Percentiles rank a stretch among this genome's conserved stretches.
Conservation (phyloP, 2,797 vertebrate genomes). For the Neoniphon sammara region DNA sequence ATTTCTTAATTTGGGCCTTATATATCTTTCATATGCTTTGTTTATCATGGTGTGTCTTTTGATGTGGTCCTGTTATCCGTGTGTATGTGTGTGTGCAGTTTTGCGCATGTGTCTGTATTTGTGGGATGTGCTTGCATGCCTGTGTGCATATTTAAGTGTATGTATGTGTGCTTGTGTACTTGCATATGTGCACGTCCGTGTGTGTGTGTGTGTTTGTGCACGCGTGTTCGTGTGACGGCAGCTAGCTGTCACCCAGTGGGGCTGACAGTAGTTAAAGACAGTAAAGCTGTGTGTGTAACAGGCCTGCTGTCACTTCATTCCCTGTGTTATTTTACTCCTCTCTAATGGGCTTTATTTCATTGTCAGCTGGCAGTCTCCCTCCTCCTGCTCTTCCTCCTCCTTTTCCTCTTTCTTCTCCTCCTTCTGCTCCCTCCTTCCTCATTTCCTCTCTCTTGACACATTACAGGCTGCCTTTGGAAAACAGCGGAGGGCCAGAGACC, state of each 20-base stretch:
- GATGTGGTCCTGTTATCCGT: constrained; percentile 18
- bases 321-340: constrained; percentile 80
- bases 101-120: constrained; percentile 13
- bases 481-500: constrained; percentile 79
- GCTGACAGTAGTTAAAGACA: constrained; percentile 82
- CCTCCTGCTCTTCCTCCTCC: constrained; percentile 55
- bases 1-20: neutral
- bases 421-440: constrained; percentile 67
- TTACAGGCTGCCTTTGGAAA: constrained; percentile 80
- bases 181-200: constrained; percentile 40
- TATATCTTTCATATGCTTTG: constrained; percentile 6
- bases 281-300: constrained; percentile 78
- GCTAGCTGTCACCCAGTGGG: constrained; percentile 76
- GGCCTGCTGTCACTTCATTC: constrained; percentile 81
- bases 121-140: neutral
- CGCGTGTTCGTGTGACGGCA: constrained; percentile 48
- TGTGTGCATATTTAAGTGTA: constrained; percentile 42
- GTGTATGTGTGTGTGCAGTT: constrained; percentile 23
- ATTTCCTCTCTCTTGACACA: constrained; percentile 79
- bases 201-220: constrained; percentile 12
- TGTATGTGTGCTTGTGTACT: constrained; percentile 18
- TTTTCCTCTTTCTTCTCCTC: constrained; percentile 67
- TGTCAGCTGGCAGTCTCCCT: constrained; percentile 83
- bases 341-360: constrained; percentile 88
- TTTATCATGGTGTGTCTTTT: constrained; percentile 19